A percentile compares a stretch with the other conserved stretches of the same genome.
These are phyloP conservation scores for Heliconius hewitsoni DNA, from an alignment of 1,140 invertebrate species.

Conservation along the genomic window DNA sequence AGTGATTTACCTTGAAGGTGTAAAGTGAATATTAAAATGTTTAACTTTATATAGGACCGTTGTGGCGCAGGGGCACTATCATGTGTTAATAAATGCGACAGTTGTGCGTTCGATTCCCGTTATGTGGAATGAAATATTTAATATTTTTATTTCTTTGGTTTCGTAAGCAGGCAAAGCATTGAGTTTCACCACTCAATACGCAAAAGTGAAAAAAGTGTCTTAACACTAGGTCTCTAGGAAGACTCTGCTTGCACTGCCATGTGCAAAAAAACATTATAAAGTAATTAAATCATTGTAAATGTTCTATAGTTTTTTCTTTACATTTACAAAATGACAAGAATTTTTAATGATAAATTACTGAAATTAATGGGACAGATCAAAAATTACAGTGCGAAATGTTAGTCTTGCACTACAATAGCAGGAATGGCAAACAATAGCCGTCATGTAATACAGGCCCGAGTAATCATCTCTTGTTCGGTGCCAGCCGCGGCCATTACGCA, in stretches of 20 bases:
- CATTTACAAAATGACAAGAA: neutral
- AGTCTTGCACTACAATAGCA: neutral
- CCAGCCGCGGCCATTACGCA: slow-evolving; percentile 23
- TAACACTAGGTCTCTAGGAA: no score
- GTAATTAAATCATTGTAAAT: neutral
- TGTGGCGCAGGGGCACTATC: no score
- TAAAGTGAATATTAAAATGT: neutral
- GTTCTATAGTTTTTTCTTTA: neutral
- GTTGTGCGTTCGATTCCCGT: no score
- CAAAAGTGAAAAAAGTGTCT: no score
- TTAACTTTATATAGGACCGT: neutral
- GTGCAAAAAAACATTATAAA: no score
- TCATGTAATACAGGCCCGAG: slow-evolving; percentile 28
- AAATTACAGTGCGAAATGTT: slow-evolving; percentile 1
- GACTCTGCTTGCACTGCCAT: no score
- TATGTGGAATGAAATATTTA: no score
- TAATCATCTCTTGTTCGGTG: slow-evolving; percentile 33
- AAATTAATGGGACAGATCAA: neutral
- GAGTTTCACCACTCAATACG: no score
- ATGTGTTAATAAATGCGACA: no score
- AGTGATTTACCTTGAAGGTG: neutral
- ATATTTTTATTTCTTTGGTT: no score
- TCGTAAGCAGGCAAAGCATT: no score
- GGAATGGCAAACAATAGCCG: slow-evolving; percentile 27
- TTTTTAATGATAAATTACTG: neutral